Percentiles rank a stretch among this genome's conserved stretches.
phyloP scores from a whole-genome alignment of 2,797 vertebrate genomes.

The Varecia variegata region DNA sequence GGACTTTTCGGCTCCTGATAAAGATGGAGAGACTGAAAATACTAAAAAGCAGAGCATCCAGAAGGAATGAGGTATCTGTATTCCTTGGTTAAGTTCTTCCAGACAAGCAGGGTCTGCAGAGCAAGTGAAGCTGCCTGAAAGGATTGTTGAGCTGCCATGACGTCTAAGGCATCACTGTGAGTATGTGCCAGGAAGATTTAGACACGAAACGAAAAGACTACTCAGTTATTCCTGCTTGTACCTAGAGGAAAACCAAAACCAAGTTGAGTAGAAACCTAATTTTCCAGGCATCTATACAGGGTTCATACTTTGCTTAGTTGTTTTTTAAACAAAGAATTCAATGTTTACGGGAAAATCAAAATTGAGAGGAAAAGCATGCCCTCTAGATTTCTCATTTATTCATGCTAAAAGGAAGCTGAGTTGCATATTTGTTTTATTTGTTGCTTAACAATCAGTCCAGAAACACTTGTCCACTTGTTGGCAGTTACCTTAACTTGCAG shows the following conservation, averaged over 20 bases:
- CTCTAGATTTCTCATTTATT: background rate
- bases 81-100: background rate
- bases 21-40: background rate
- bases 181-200: background rate
- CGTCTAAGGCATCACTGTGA: background rate
- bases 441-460: background rate
- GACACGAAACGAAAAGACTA: background rate
- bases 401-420: background rate
- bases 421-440: constrained; percentile 21
- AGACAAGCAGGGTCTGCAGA: background rate
- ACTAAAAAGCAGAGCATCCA: background rate
- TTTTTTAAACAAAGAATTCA: constrained; percentile 6
- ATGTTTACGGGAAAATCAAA: constrained; percentile 15
- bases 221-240: background rate
- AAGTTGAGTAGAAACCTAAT: background rate
- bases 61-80: background rate
- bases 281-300: background rate
- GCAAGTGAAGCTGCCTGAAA: background rate
- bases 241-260: background rate
- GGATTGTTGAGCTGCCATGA: background rate
- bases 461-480: background rate
- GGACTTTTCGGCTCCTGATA: background rate
- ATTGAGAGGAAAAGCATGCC: background rate
- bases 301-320: background rate
- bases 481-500: background rate